These are phyloP conservation scores for Euthynnus affinis DNA, from an alignment of 2,797 vertebrate genomes.

Conservation along the genomic window DNA sequence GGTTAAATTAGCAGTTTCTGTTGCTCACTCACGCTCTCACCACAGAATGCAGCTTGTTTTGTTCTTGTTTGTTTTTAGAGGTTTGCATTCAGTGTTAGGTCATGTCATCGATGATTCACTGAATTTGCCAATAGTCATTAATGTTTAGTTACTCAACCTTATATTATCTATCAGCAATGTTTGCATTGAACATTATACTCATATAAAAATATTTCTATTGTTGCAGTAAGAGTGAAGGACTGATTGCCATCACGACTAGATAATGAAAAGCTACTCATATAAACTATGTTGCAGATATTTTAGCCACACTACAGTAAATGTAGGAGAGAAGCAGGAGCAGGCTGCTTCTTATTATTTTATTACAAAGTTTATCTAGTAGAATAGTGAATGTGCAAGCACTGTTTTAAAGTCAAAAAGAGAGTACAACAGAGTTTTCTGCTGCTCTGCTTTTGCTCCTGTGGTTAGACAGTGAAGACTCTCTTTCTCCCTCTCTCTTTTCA, in stretches of 20 bases:
- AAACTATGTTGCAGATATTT: not conserved
- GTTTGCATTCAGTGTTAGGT: not conserved
- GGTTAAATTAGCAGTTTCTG: too few species aligned
- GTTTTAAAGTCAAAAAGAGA: not conserved
- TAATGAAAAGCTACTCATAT: not conserved
- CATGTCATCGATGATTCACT: not conserved
- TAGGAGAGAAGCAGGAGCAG: not conserved
- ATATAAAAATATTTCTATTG: not conserved
- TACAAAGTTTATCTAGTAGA: not conserved
- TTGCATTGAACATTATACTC: not conserved
- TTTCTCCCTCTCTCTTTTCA: not conserved
- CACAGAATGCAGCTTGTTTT: too few species aligned
- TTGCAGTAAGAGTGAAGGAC: not conserved
- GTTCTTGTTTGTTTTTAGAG: too few species aligned
- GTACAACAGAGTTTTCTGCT: conserved; percentile 1
- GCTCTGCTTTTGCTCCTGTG: conserved; percentile 13
- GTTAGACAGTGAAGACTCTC: not conserved
- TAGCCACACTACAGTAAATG: not conserved
- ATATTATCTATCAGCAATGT: not conserved
- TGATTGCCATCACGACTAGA: not conserved
- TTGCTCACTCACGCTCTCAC: too few species aligned
- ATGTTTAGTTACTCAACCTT: not conserved
- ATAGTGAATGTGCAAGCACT: not conserved
- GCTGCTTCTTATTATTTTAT: not conserved
- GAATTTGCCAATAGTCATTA: not conserved